Evolutionary conservation across 2,888 invertebrate species (phyloP).

Genomic region (Chydorus sphaericus): DNA sequence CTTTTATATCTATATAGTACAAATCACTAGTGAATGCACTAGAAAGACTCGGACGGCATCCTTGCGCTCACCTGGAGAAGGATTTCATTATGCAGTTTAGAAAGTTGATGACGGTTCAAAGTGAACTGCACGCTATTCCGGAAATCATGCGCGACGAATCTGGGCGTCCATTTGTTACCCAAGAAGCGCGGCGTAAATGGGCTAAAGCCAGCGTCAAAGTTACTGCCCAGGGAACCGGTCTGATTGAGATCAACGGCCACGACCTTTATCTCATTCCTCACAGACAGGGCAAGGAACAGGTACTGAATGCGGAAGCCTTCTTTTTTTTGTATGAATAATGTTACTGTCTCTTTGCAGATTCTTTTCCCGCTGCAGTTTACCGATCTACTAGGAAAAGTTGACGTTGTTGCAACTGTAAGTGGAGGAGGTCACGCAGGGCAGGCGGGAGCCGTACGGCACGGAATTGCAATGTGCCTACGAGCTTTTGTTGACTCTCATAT

Average conservation of each 20-base stretch:
- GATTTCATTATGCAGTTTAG: slow-evolving; percentile 60
- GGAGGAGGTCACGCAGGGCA: slow-evolving; percentile 64
- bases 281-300: slow-evolving; percentile 59
- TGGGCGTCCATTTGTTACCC: slow-evolving; percentile 25
- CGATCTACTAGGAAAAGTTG: slow-evolving; percentile 57
- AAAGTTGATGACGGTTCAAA: slow-evolving; percentile 42
- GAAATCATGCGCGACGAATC: slow-evolving; percentile 28
- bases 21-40: slow-evolving; percentile 53
- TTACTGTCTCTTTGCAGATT: slow-evolving; percentile 36
- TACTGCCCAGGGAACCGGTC: slow-evolving; percentile 64
- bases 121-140: slow-evolving; percentile 44
- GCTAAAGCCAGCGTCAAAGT: slow-evolving; percentile 66
- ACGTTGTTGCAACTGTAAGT: slow-evolving; percentile 59
- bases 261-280: slow-evolving; percentile 58
- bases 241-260: slow-evolving; percentile 62
- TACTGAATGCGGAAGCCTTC: slow-evolving; percentile 25
- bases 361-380: slow-evolving; percentile 73
- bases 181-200: slow-evolving; percentile 38
- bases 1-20: slow-evolving; percentile 36
- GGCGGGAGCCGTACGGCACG: slow-evolving; percentile 79
- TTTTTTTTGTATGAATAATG: slow-evolving; percentile 5
- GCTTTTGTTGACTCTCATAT: slow-evolving; percentile 64
- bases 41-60: slow-evolving; percentile 51
- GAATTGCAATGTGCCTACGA: slow-evolving; percentile 64
- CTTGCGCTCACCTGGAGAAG: slow-evolving; percentile 50